Conservation (phyloP, 1,140 invertebrate species). For the Triops longicaudatus region DNA sequence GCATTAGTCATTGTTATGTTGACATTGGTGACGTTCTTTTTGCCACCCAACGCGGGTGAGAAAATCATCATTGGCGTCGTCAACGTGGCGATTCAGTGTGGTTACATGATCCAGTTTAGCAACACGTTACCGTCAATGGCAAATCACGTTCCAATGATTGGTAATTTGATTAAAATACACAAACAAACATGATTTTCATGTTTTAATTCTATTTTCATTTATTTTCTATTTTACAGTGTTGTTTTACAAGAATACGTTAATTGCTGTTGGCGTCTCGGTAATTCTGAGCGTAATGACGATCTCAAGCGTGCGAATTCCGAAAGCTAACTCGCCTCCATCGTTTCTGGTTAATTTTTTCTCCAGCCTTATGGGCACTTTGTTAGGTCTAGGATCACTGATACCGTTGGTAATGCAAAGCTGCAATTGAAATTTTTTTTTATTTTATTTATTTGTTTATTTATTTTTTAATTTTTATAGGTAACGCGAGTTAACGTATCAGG, state of each 20-base stretch:
- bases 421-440: not conserved
- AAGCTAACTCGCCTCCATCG: conserved; percentile 46
- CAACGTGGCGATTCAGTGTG: conserved; percentile 48
- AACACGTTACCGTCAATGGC: conserved; percentile 51
- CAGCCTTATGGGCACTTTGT: conserved; percentile 44
- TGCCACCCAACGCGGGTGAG: conserved; percentile 55
- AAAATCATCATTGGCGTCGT: conserved; percentile 52
- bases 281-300: conserved; percentile 55
- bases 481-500: not conserved
- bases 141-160: conserved; percentile 52
- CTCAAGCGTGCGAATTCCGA: conserved; percentile 45
- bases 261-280: conserved; percentile 50
- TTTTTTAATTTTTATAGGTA: not conserved
- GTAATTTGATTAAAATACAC: conserved; percentile 40
- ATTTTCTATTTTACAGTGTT: not conserved
- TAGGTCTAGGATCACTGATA: conserved; percentile 36
- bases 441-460: not conserved
- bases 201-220: conserved; percentile 31
- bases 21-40: conserved; percentile 52
- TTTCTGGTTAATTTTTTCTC: conserved; percentile 46
- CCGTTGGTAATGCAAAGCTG: conserved; percentile 29
- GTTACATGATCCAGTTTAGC: conserved; percentile 55
- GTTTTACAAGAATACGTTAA: conserved; percentile 40
- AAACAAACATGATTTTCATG: too few relatives aligned
- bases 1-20: conserved; percentile 54